These are phyloP conservation scores for Oriolus oriolus DNA, from an alignment of 2,113 vertebrate species.

Conservation along the genomic window DNA sequence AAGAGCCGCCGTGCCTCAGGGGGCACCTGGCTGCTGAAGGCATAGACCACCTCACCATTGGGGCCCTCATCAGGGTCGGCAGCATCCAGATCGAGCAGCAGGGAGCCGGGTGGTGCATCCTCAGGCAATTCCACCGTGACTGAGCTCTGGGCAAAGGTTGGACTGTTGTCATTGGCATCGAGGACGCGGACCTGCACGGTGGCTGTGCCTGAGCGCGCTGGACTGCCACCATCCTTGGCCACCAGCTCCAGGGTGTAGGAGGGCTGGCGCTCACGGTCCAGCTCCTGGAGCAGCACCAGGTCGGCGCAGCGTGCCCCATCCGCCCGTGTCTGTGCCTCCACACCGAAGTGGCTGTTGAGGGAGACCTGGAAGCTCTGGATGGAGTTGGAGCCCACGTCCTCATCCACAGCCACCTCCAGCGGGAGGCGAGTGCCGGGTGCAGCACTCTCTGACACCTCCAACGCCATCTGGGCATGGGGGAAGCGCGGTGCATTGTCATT, in stretches of 20 bases:
- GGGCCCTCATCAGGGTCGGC: constrained; percentile 86
- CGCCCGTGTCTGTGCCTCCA: constrained; percentile 88
- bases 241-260: constrained; percentile 85
- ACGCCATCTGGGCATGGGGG: constrained; percentile 76
- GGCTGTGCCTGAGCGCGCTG: constrained; percentile 79
- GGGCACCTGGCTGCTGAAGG: constrained; percentile 86
- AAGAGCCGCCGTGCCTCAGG: constrained; percentile 86
- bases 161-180: constrained; percentile 93
- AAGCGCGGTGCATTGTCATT: constrained; percentile 94
- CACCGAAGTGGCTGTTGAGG: constrained; percentile 88
- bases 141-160: constrained; percentile 84
- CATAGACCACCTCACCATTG: constrained; percentile 88
- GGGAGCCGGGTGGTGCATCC: constrained; percentile 80
- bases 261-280: constrained; percentile 89
- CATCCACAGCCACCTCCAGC: constrained; percentile 84
- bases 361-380: constrained; percentile 91
- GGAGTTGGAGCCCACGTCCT: constrained; percentile 89
- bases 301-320: constrained; percentile 92
- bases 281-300: constrained; percentile 88
- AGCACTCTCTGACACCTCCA: constrained; percentile 90
- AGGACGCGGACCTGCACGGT: constrained; percentile 86
- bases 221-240: constrained; percentile 87
- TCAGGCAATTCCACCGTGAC: constrained; percentile 87
- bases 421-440: constrained; percentile 85
- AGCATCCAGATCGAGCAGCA: constrained; percentile 86